Percentiles rank a stretch among this genome's conserved stretches.
Evolutionary conservation across 2,113 vertebrate species (phyloP).

Genomic region (Thryonomys swinderianus): DNA sequence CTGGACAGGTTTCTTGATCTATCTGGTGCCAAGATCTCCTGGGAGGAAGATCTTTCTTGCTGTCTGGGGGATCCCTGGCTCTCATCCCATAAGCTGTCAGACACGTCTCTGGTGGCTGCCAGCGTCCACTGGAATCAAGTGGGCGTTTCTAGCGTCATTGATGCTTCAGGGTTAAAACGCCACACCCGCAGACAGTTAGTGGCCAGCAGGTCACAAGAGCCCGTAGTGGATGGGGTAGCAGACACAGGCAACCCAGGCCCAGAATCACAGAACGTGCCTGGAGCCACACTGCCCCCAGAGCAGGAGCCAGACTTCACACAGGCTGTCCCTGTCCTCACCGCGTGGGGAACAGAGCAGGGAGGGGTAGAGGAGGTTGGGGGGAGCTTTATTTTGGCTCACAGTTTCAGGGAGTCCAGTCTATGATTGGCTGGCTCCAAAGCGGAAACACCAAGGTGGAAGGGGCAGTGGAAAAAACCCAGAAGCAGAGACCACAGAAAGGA

Average conservation of each 20-base stretch:
- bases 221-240: background rate
- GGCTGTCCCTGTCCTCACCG: background rate
- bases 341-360: too few species aligned
- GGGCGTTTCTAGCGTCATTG: rapidly evolving
- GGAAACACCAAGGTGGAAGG: background rate
- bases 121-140: background rate
- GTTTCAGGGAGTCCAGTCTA: background rate
- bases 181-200: too few species aligned
- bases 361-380: background rate
- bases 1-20: background rate
- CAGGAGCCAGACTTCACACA: background rate
- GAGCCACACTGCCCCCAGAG: background rate
- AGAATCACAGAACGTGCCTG: background rate
- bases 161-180: background rate
- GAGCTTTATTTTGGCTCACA: background rate
- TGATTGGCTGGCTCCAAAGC: background rate
- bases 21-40: background rate
- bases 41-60: background rate
- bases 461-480: background rate
- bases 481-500: background rate
- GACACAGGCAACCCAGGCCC: background rate
- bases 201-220: background rate
- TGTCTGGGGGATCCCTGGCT: background rate
- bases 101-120: background rate
- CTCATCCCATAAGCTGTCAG: background rate